phyloP scores from a whole-genome alignment of 2,797 vertebrate genomes.

The Spheniscus humboldti region DNA sequence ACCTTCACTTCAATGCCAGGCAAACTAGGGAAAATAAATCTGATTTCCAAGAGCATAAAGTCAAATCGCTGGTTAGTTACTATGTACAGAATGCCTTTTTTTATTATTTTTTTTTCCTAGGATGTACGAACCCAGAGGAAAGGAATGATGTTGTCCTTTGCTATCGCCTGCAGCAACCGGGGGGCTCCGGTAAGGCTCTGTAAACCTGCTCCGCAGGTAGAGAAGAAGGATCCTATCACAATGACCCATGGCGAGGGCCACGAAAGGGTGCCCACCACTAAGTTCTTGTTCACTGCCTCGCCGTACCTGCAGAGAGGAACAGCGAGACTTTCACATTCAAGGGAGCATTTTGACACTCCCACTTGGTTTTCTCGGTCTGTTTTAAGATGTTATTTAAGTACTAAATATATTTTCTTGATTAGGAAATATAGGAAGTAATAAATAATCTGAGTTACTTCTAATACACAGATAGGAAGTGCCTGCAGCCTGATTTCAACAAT shows the following conservation, averaged over 20 bases:
- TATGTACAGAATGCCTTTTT: neutral
- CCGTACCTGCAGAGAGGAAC: slow-evolving; percentile 82
- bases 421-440: neutral
- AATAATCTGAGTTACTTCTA: neutral
- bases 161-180: slow-evolving; percentile 92
- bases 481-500: neutral
- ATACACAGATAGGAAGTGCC: neutral
- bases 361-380: accelerated
- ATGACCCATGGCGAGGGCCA: slow-evolving; percentile 99
- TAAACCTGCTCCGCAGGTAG: slow-evolving; percentile 91
- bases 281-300: slow-evolving; percentile 86
- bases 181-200: slow-evolving; percentile 96
- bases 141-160: slow-evolving; percentile 98
- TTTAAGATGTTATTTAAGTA: neutral
- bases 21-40: neutral
- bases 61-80: neutral
- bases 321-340: accelerated
- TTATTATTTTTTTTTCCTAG: neutral
- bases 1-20: neutral
- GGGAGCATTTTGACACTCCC: neutral
- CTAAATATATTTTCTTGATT: neutral
- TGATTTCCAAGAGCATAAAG: neutral
- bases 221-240: slow-evolving; percentile 97
- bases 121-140: slow-evolving; percentile 86
- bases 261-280: slow-evolving; percentile 94